Conservation (phyloP, 1,140 invertebrate genomes). For the Drosophila arawakana region DNA sequence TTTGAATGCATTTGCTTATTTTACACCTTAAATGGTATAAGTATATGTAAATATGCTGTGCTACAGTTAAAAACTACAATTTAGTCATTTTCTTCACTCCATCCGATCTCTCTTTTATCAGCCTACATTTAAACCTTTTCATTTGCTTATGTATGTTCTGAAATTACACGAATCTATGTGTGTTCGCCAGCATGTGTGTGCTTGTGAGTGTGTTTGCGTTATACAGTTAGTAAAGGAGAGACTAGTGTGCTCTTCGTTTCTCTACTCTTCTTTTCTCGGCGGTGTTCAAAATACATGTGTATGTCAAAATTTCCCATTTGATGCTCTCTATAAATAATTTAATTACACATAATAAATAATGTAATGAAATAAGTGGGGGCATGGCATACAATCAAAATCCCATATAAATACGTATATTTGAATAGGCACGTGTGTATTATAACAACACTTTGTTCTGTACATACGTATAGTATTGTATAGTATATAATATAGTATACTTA, state of each 20-base stretch:
- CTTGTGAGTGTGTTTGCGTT: conserved; percentile 1
- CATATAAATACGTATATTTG: conserved; percentile 12
- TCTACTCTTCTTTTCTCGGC: background rate
- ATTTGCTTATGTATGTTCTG: background rate
- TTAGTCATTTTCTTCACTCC: conserved; percentile 28
- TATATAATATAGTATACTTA: background rate
- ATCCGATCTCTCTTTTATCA: conserved; percentile 14
- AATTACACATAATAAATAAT: background rate
- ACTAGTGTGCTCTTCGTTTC: background rate
- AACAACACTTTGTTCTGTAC: conserved; percentile 15
- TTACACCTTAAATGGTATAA: conserved; percentile 47
- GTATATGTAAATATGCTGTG: conserved; percentile 54
- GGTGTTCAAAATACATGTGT: background rate
- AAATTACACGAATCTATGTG: background rate
- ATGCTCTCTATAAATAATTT: background rate
- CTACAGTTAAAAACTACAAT: conserved; percentile 55
- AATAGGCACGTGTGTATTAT: conserved; percentile 28
- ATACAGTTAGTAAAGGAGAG: conserved; percentile 13
- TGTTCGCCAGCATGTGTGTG: background rate
- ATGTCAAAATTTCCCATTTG: conserved; percentile 1
- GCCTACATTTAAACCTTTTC: conserved; percentile 13
- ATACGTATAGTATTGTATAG: background rate
- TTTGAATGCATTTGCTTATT: conserved; percentile 32
- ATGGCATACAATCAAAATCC: background rate
- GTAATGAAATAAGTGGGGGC: background rate